Evolutionary conservation across 2,113 vertebrate species (phyloP), one percentile per base, ranked within the genome.

Genomic region (Pollimyrus isidori): DNA sequence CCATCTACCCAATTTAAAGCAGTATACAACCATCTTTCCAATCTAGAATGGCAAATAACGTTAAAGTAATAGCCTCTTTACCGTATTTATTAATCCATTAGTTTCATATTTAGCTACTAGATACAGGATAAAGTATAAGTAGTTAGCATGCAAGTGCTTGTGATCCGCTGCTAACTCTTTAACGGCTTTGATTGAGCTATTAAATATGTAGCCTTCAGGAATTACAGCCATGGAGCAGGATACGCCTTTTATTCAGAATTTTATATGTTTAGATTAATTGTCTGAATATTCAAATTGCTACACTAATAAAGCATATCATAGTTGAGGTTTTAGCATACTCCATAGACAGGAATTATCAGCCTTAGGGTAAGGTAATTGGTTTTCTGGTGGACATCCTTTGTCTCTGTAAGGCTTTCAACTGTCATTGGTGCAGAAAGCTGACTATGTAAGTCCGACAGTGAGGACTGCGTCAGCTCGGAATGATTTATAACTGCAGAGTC

Each of bases 401-500:
- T 80, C 73, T 80, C 35, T 80, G 73, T 6, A 80, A 80, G 73
- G 73, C 73, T 80, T 80, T 80, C 73, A 80, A 19, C 73, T 80
- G 73, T 80, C 73, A 80, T 80, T 80, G 73, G 17, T 80, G 73
- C 73, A 80, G 73, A 80, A 42, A 80, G 73, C 73, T 80, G 73
- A 80, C 73, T 80, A 42, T 80, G 73, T 80, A 80, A 42, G 73
- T 80, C 35, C 13, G 30, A 80, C 35, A 80, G 73, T 39, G 30
- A 80, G 73, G 73, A 80, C 30, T 39, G 73, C 73, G 30, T 39
- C 13, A 39, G n/a, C 73, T 80, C 35, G 6, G 73, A 80, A 42
- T 80, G 35, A 80, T 80, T 80, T 80, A 80, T 80, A 80, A 80
- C 73, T 42, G 73, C 73, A 80, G 35, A 80, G 73, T 80, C 73